phyloP scores from a whole-genome alignment of 2,113 vertebrate species.

The Trachemys scripta region DNA sequence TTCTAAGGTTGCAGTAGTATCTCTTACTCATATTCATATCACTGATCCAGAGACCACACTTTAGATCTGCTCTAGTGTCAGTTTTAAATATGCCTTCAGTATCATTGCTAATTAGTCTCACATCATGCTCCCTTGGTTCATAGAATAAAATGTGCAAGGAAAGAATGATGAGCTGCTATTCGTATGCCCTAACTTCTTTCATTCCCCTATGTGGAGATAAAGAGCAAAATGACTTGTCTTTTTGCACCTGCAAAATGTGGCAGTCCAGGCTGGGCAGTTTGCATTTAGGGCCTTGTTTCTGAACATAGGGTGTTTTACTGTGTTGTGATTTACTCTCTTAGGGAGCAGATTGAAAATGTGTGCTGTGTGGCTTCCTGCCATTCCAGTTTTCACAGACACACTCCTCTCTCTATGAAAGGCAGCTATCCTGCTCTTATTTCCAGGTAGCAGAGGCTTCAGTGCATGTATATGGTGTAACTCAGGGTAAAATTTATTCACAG shows the following conservation, averaged over 20 bases:
- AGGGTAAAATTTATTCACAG: neutral
- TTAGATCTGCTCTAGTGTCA: neutral
- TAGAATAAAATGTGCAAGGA: neutral
- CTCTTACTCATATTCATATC: neutral
- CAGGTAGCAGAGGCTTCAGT: neutral
- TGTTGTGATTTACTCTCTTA: neutral
- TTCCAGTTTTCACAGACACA: neutral
- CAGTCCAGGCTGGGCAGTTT: neutral
- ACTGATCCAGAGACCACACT: neutral
- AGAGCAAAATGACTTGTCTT: neutral
- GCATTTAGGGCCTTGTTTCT: neutral
- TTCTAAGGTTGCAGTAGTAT: neutral
- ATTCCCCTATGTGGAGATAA: neutral
- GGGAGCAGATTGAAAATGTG: neutral
- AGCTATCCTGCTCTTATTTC: neutral
- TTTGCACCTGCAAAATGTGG: neutral
- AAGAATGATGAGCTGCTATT: neutral
- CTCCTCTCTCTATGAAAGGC: neutral
- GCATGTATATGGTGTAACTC: neutral
- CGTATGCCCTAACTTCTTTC: too few species aligned
- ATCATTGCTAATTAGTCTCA: neutral
- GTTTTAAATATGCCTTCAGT: neutral
- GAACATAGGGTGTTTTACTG: neutral
- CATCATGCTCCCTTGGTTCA: neutral
- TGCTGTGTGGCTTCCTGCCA: neutral